Base-by-base conservation (phyloP, 2,888 invertebrate genomes). In the Brachyptera putata region DNA sequence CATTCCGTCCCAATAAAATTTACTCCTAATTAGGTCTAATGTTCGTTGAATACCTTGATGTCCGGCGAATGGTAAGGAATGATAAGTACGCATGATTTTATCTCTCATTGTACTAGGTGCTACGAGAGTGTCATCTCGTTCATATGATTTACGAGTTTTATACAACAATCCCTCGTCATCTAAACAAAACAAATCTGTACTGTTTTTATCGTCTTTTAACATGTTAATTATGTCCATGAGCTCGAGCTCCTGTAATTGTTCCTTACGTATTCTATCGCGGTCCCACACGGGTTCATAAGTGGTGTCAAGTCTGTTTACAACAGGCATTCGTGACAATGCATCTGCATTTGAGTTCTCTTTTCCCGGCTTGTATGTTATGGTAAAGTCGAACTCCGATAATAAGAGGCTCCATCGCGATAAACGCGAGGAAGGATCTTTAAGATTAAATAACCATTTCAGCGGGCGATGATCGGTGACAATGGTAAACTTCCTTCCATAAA, bases 401-500 rank as follows among this genome's bases (percentile, higher is more conserved):
- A 36, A 7, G 16, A 41, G 9, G 7, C 5, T 7, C 37, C 56
- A 56, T 3, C 56, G 39, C 11, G 56, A 13, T 25, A 37, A 13
- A 21, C 25, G 37, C 1, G 41, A 18, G 16, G 39, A 24, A 1
- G 36, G 36, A n/a, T 37, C 39, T 16, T 37, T 37, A 3, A 21
- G 13, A 9, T 21, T 41, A 14, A 24, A 14, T 1, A 56, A 53
- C 65, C 65, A 66, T 14, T 48, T 49, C 3, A 61, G 18, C 1
- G 53, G 30, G 11, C 22, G 16, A 61, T 48, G n/a, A 63, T 56
- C 55, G 1, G 63, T 62, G 4, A 63, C 22, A 2, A 65, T 60
- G 1, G 53, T 63, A 21, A 65, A 65, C 21, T 21, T 16, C 9
- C 25, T 34, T 11, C 64, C 64, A 11, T 63, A 61, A 3, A 65